Conservation (phyloP, 2,888 invertebrate genomes). For the Aphidius colemani region DNA sequence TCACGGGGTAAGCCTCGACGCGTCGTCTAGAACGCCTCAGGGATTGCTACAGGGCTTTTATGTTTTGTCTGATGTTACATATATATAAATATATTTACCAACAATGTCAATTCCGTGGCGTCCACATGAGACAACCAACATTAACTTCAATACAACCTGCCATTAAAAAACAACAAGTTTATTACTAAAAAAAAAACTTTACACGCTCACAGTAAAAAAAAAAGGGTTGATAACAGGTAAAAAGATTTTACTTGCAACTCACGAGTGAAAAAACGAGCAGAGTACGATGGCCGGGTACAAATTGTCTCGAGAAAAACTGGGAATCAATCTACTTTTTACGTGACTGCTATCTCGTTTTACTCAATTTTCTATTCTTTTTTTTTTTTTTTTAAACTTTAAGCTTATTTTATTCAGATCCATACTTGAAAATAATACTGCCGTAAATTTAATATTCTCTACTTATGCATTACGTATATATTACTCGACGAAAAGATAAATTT, state of each 20-base stretch:
- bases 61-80: constrained; percentile 23
- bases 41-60: constrained; percentile 25
- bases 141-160: constrained; percentile 4
- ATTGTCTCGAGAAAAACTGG: constrained; percentile 49
- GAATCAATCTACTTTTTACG: constrained; percentile 51
- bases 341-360: constrained; percentile 11
- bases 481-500: no score
- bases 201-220: constrained; percentile 5
- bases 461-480: no score
- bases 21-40: constrained; percentile 37
- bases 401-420: constrained; percentile 1
- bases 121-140: constrained; percentile 12
- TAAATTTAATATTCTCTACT: no score
- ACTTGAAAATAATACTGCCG: no score
- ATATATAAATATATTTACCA: neutral
- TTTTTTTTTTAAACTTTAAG: neutral
- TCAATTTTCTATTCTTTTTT: neutral
- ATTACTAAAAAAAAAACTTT: constrained; percentile 6
- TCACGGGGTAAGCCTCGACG: constrained; percentile 47
- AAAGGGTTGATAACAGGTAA: constrained; percentile 6
- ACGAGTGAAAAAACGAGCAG: constrained; percentile 45
- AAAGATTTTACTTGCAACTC: constrained; percentile 47
- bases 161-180: no score
- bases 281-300: constrained; percentile 48
- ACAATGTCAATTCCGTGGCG: constrained; percentile 22